Evolutionary conservation across 2,113 vertebrate genomes (phyloP), one percentile per base, ranked within the genome.

Genomic region (Camarhynchus parvulus): DNA sequence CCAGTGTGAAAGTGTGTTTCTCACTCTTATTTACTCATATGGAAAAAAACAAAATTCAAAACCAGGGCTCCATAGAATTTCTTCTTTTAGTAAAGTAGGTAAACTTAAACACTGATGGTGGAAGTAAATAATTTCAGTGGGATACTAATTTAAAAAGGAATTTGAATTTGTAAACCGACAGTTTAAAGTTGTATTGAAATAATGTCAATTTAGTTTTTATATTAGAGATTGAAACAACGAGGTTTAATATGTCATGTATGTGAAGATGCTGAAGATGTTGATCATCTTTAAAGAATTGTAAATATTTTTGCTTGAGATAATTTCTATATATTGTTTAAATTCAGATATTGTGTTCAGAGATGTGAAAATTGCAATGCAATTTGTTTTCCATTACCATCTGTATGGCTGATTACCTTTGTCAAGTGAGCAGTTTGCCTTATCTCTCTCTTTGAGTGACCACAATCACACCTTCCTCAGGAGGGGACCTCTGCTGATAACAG

Each of bases 261-360:
- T 1, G 13, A 23, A 18, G 9, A 47, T 5, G 19, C 10, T 73
- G 18, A 73, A 30, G 18, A 23, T 0, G 0, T 19, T 37, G 3
- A 4, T 41, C 8, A 19, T 46, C 28, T 73, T 90, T 56, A 56
- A 83, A 33, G 19, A 10, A 23, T 15, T 47, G 4, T 12, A 42
- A 33, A 49, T 16, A 55, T 11, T 58, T 82, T 55, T 74, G 2
- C 8, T 64, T 55, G 16, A 64, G 3, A 20, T 46, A 37, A 41
- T 74, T 66, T 35, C 12, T 49, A 31, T 15, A 42, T 42, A 47
- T 46, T 13, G 1, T 39, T 68, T 77, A 50, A 15, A 49, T 68
- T 49, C 44, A 73, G 5, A 6, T 68, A 35, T 56, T 70, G 4
- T 42, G 18, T 16, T 84, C 5, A 37, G 17, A 58, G 41, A 42